Base-by-base conservation (phyloP, 2,888 invertebrate species). In the Ypsolopha sequella region DNA sequence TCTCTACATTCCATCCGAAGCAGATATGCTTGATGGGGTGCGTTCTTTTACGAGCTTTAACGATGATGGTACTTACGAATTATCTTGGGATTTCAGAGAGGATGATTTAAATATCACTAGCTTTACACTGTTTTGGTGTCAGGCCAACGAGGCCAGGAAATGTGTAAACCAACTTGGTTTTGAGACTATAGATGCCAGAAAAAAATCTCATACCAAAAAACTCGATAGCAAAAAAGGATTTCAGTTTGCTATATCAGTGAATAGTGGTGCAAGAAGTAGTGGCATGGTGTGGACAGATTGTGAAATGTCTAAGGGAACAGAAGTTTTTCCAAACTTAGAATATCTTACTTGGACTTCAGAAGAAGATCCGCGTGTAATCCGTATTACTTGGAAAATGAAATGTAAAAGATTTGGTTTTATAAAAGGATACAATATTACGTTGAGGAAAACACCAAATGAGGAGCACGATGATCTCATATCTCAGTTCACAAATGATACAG, bases 231-330 rank as follows among this genome's bases (percentile, higher is more conserved):
- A 89, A 50, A 80, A 77, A 54, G 88, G 89, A 35, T 92, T 90
- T 68, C 94, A 90, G 64, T 94, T 95, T 84, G 95, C 95, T 1
- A 93, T 96, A 55, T 91, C 95, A 6, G 93, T 93, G 0, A 95
- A 95, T 64, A 90, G 89, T 44, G 75, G 80, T 0, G 72, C 72
- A 4, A 88, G 87, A 54, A 95, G 94, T 58, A 95, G 95, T 67
- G 95, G 95, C 1, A 94, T 96, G 92, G 88, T 91, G 9, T 95
- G 95, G 95, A 92, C 94, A 9, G 89, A 89, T 38, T 96, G 96
- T 69, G 81, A 84, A 46, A 82, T 86, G 60, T 80, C 84, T 41
- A 80, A 75, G 61, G 81, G 80, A 3, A 24, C 24, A 2, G 24
- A 24, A 24, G 24, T 24, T 24, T 24, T 4, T 24, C 24, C 24